phyloP scores from a whole-genome alignment of 2,888 invertebrate genomes.

The Cordilura impudica region DNA sequence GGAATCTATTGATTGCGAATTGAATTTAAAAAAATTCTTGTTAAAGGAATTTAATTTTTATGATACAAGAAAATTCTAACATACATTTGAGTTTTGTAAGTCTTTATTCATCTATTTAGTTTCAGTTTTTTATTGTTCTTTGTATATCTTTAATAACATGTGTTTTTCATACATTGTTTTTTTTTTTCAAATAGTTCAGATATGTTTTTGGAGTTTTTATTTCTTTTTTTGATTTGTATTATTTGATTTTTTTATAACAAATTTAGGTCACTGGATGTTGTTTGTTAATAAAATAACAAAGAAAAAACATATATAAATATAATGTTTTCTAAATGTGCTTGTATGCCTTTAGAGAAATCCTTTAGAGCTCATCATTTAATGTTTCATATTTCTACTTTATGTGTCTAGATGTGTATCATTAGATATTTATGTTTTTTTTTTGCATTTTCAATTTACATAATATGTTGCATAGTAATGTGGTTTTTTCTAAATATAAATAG shows the following conservation, averaged over 20 bases:
- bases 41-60: slow-evolving; percentile 31
- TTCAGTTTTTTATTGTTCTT: not conserved
- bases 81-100: slow-evolving; percentile 7
- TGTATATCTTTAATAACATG: slow-evolving; percentile 22
- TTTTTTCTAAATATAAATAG: not conserved
- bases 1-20: slow-evolving; percentile 34
- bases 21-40: slow-evolving; percentile 40
- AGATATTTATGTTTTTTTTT: not conserved
- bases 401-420: not conserved
- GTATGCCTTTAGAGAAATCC: not conserved
- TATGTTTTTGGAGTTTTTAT: not conserved
- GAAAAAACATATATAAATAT: not conserved
- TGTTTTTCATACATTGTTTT: slow-evolving; percentile 29
- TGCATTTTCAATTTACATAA: slow-evolving; percentile 57
- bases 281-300: not conserved
- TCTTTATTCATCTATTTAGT: not conserved
- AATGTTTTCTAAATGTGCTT: not conserved
- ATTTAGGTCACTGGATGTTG: slow-evolving; percentile 34
- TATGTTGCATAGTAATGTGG: slow-evolving; percentile 17
- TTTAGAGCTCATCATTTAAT: not conserved
- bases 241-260: not conserved
- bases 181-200: not conserved
- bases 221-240: not conserved
- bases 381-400: not conserved
- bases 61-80: too few relatives aligned